These are phyloP conservation scores for Lithobius niger DNA, from an alignment of 1,140 invertebrate species.

Conservation along the genomic window DNA sequence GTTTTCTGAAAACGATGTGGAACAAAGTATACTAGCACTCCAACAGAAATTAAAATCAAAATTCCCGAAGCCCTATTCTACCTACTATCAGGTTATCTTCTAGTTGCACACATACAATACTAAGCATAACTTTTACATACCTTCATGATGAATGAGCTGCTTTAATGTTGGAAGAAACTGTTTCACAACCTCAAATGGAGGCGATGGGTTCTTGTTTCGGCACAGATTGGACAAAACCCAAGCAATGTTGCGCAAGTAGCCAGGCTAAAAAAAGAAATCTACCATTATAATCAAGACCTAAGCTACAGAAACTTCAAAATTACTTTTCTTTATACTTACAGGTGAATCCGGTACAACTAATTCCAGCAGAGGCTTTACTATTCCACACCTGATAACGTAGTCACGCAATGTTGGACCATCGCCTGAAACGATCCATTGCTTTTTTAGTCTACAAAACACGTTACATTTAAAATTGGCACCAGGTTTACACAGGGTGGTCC, in stretches of 20 bases:
- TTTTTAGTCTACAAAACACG: conserved; percentile 11
- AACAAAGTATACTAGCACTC: no score
- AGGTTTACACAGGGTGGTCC: not conserved
- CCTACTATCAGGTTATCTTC: no score
- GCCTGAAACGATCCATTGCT: no score
- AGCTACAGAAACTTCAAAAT: not conserved
- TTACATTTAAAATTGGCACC: not conserved
- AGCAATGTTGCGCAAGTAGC: conserved; percentile 50
- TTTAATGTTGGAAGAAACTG: conserved; percentile 67
- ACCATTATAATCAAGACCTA: conserved; percentile 2
- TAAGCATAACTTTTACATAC: conserved; percentile 29
- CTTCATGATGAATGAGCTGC: conserved; percentile 57
- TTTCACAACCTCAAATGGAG: conserved; percentile 57
- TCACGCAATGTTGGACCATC: conserved; percentile 61
- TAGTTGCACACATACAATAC: no score
- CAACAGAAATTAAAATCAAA: no score
- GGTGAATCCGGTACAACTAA: conserved; percentile 46
- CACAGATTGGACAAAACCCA: conserved; percentile 90
- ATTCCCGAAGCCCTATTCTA: no score
- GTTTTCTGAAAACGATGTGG: no score
- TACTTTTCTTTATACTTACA: conserved; percentile 25
- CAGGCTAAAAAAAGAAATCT: conserved; percentile 8
- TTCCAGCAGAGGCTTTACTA: conserved; percentile 49
- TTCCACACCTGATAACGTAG: conserved; percentile 49
- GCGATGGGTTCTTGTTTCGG: conserved; percentile 78